A percentile compares a stretch with the other conserved stretches of the same genome.
Evolutionary conservation across 2,113 vertebrate species (phyloP).

Genomic region (Cynoglossus semilaevis): DNA sequence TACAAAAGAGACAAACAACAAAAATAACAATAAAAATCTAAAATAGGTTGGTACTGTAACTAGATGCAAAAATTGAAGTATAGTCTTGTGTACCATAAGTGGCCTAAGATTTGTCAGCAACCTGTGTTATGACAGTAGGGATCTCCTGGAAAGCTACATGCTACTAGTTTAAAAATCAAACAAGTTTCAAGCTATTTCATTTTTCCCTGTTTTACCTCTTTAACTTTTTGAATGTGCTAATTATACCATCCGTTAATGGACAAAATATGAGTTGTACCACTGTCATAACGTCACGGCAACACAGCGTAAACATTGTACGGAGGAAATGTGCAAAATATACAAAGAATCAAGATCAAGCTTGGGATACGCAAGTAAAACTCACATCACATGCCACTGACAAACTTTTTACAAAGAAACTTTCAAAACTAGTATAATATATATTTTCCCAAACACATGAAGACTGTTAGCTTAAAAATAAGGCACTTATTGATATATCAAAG

Average conservation of each 20-base stretch:
- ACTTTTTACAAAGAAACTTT: constrained; percentile 1
- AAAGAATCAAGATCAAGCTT: constrained; percentile 36
- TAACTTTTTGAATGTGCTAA: not conserved
- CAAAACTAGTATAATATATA: not conserved
- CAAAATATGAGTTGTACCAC: constrained; percentile 19
- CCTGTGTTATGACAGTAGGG: constrained; percentile 31
- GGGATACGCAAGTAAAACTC: constrained; percentile 22
- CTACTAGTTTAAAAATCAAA: constrained; percentile 7
- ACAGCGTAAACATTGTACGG: constrained; percentile 61
- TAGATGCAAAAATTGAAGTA: constrained; percentile 39
- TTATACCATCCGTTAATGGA: not conserved
- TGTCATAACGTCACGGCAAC: constrained; percentile 37
- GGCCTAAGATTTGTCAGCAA: constrained; percentile 38
- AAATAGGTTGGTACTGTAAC: constrained; percentile 49
- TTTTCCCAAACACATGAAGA: constrained; percentile 19
- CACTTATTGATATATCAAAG: constrained; percentile 52
- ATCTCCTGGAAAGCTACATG: constrained; percentile 4
- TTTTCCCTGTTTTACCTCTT: not conserved
- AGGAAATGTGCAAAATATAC: constrained; percentile 79
- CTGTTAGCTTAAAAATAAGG: constrained; percentile 55
- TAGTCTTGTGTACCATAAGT: constrained; percentile 61
- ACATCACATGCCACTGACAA: constrained; percentile 31
- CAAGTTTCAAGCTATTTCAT: constrained; percentile 7
- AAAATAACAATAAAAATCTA: constrained; percentile 27
- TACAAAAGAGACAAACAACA: constrained; percentile 49